Conservation (phyloP, 2,888 invertebrate species). For the Xanthia icteritia region DNA sequence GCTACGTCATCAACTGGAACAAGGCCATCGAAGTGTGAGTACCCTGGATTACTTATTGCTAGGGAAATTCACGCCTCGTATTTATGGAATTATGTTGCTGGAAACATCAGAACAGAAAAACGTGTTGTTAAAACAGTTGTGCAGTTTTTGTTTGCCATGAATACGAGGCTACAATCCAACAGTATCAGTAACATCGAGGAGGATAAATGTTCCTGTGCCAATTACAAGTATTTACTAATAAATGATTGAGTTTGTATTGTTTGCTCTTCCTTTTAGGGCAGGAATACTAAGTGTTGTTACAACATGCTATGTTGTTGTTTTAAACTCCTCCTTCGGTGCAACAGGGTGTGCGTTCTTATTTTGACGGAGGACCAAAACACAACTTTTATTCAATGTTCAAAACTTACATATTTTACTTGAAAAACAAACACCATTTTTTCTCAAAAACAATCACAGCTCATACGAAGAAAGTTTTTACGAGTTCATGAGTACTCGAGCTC, state of each 20-base stretch:
- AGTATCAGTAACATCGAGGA: not conserved
- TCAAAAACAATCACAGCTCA: not conserved
- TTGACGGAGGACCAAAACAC: not conserved
- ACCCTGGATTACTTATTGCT: conserved; percentile 52
- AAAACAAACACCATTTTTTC: not conserved
- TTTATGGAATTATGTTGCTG: not conserved
- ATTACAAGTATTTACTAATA: not conserved
- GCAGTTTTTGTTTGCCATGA: not conserved
- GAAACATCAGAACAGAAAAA: too few species aligned
- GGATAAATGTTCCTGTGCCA: not conserved
- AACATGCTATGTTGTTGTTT: too few species aligned
- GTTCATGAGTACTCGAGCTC: not conserved
- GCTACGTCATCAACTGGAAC: conserved; percentile 99
- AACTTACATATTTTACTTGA: not conserved
- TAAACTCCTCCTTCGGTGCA: not conserved
- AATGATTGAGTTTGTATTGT: too few species aligned
- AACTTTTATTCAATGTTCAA: not conserved
- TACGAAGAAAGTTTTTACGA: not conserved
- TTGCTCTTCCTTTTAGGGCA: too few species aligned
- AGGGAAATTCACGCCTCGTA: not conserved
- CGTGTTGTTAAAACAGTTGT: not conserved
- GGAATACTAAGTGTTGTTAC: not conserved
- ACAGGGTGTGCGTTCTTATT: not conserved
- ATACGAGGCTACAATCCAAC: not conserved
- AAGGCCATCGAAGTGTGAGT: conserved; percentile 99